phyloP scores from a whole-genome alignment of 2,888 invertebrate species.

The Ophioninae sp. region DNA sequence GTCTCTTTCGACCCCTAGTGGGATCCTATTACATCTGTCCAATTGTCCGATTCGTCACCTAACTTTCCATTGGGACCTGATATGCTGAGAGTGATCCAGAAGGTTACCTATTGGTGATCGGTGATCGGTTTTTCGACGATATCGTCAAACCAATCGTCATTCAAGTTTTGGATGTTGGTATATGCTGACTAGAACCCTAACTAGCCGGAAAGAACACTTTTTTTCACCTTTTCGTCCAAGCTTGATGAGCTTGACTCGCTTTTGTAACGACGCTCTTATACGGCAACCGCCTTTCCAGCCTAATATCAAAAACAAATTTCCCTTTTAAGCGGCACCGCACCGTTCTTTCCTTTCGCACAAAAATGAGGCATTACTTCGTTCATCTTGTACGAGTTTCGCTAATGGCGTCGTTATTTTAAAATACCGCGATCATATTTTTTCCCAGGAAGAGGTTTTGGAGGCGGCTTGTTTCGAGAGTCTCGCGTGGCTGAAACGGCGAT shows the following conservation, averaged over 20 bases:
- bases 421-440: conserved; percentile 78
- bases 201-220: neutral
- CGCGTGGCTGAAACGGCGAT: conserved; percentile 63
- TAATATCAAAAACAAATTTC: conserved; percentile 75
- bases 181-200: neutral
- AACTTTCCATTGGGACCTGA: conserved; percentile 19
- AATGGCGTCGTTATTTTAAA: conserved; percentile 80
- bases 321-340: conserved; percentile 65
- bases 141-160: neutral
- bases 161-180: neutral
- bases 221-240: conserved; percentile 1
- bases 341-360: conserved; percentile 59
- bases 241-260: conserved; percentile 30
- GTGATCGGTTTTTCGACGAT: neutral
- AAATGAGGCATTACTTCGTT: conserved; percentile 75
- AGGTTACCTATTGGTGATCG: neutral
- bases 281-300: conserved; percentile 56
- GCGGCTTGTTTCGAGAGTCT: conserved; percentile 54
- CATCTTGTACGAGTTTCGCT: conserved; percentile 76
- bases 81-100: conserved; percentile 3
- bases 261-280: conserved; percentile 58
- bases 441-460: conserved; percentile 58
- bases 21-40: conserved; percentile 54
- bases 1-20: neutral
- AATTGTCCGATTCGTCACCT: conserved; percentile 9